Conservation (phyloP, 2,888 invertebrate genomes). For the Caradrina clavipalpis region DNA sequence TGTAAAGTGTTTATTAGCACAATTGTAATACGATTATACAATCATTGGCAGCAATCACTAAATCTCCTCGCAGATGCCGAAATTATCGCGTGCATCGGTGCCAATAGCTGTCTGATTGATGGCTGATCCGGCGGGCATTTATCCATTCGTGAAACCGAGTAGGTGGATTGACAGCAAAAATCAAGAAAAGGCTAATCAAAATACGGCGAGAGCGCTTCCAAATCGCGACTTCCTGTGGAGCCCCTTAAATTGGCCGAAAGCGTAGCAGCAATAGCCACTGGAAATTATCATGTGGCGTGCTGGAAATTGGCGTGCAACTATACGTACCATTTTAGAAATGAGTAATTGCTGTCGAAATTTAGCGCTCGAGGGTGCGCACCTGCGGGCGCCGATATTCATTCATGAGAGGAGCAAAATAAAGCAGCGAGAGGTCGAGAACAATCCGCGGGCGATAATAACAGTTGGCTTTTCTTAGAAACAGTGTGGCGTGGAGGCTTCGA, state of each 20-base stretch:
- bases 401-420: conserved; percentile 83
- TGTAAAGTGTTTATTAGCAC: conserved; percentile 68
- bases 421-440: conserved; percentile 85
- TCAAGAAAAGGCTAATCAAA: conserved; percentile 74
- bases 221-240: conserved; percentile 85
- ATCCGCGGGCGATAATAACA: conserved; percentile 88
- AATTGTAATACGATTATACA: conserved; percentile 81
- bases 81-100: conserved; percentile 85
- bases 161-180: conserved; percentile 73
- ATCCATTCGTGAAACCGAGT: conserved; percentile 72
- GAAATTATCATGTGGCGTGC: conserved; percentile 87
- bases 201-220: conserved; percentile 78
- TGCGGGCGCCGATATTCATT: conserved; percentile 87
- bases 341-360: conserved; percentile 84
- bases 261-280: conserved; percentile 82
- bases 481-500: conserved; percentile 85
- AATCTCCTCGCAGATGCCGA: conserved; percentile 81
- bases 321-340: conserved; percentile 80
- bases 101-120: conserved; percentile 86
- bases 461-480: conserved; percentile 89
- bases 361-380: conserved; percentile 85
- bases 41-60: conserved; percentile 83
- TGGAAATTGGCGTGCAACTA: conserved; percentile 83
- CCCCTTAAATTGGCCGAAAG: conserved; percentile 78
- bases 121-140: conserved; percentile 74